Percentiles rank a stretch among this genome's conserved stretches.
phyloP scores from a whole-genome alignment of 2,113 vertebrate genomes.

The Cygnus buccinator region DNA sequence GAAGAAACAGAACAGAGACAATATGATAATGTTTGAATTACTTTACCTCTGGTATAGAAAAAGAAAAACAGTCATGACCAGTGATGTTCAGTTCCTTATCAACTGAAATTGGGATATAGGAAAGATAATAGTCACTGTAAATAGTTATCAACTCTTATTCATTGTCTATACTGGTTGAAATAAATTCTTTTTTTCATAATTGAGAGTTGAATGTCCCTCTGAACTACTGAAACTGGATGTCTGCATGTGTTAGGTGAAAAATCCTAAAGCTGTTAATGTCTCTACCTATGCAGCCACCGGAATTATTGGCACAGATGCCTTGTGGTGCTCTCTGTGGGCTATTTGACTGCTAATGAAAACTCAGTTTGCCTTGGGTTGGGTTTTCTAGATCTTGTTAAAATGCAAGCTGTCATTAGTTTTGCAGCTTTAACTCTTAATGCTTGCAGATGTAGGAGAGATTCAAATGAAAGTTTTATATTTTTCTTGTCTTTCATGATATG shows the following conservation, averaged over 20 bases:
- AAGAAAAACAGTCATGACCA: not conserved
- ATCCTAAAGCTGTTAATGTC: not conserved
- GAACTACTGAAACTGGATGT: not conserved
- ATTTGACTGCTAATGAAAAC: not conserved
- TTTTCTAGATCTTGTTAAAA: not conserved
- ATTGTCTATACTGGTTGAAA: not conserved
- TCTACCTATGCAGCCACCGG: not conserved
- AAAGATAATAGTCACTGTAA: not conserved
- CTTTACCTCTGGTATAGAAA: not conserved
- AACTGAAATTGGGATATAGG: not conserved
- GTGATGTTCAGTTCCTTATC: not conserved
- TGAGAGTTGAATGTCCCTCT: not conserved
- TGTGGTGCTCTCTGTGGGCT: not conserved
- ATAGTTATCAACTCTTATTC: not conserved
- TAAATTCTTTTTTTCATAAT: not conserved
- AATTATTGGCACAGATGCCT: not conserved
- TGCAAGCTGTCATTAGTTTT: not conserved
- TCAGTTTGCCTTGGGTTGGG: not conserved
- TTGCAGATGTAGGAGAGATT: not conserved
- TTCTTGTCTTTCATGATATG: not conserved
- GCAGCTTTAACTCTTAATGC: not conserved
- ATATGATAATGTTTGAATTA: not conserved
- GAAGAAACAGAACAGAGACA: not conserved
- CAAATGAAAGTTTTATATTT: not conserved
- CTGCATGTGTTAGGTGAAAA: not conserved